Percentiles rank a stretch among this genome's conserved stretches.
These are phyloP conservation scores for Tenthredo livida DNA, from an alignment of 2,888 invertebrate genomes.

Conservation along the genomic window DNA sequence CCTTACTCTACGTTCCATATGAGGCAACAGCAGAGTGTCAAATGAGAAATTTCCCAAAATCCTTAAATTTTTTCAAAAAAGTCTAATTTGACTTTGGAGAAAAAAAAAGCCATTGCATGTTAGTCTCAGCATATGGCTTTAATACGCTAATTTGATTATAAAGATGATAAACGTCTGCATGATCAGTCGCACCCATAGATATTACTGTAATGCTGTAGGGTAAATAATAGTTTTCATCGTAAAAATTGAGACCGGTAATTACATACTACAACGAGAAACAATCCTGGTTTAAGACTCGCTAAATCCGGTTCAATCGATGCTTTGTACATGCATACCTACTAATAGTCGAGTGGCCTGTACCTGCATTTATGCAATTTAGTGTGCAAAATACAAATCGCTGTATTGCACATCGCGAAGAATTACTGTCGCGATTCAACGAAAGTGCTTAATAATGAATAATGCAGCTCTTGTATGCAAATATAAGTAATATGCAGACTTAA, in stretches of 20 bases:
- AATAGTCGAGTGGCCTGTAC: background rate
- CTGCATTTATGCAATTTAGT: background rate
- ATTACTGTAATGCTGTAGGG: background rate
- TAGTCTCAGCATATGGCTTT: too few relatives aligned
- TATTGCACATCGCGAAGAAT: constrained; percentile 21
- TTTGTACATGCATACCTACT: constrained; percentile 11
- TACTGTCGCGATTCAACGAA: background rate
- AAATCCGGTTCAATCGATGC: constrained; percentile 47
- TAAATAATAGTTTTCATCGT: constrained; percentile 14
- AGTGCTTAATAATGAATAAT: constrained; percentile 10
- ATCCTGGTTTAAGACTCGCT: background rate
- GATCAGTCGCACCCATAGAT: background rate
- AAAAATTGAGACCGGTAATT: constrained; percentile 28
- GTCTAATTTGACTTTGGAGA: background rate
- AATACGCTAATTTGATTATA: background rate
- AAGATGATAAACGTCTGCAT: background rate
- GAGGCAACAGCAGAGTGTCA: too few relatives aligned
- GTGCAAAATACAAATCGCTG: background rate
- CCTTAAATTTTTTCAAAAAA: background rate
- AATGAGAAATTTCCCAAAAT: background rate
- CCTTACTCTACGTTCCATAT: background rate
- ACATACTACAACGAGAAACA: background rate
- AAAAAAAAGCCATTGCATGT: background rate
- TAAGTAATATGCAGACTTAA: background rate
- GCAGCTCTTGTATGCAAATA: background rate